Conservation (phyloP, 2,888 invertebrate genomes). For the Charanyca ferruginea region DNA sequence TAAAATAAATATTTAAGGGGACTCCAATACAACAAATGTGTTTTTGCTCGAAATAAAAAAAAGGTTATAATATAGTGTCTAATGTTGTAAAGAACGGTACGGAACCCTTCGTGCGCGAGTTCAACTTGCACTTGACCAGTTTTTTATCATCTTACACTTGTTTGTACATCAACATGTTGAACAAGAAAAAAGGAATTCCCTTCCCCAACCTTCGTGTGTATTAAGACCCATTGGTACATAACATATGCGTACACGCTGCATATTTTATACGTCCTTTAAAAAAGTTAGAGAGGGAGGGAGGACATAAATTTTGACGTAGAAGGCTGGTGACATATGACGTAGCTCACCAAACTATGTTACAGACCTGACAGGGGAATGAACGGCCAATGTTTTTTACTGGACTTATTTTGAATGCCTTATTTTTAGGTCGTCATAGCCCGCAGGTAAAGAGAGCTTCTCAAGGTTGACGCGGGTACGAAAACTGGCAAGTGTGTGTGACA, state of each 20-base stretch:
- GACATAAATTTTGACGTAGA: conserved; percentile 41
- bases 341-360: conserved; percentile 38
- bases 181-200: conserved; percentile 10
- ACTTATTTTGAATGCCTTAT: conserved; percentile 7
- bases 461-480: background rate
- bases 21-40: too few relatives aligned
- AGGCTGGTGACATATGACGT: conserved; percentile 43
- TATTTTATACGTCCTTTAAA: conserved; percentile 42
- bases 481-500: too few relatives aligned
- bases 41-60: too few relatives aligned
- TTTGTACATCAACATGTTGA: background rate
- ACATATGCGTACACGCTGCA: conserved; percentile 38
- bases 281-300: conserved; percentile 19
- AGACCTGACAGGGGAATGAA: conserved; percentile 19
- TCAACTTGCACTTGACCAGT: too few relatives aligned
- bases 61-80: too few relatives aligned
- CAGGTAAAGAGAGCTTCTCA: background rate
- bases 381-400: conserved; percentile 28
- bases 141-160: background rate
- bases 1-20: too few relatives aligned
- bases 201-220: conserved; percentile 11
- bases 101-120: too few relatives aligned
- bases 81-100: too few relatives aligned
- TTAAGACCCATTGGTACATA: conserved; percentile 11
- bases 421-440: background rate